These are phyloP conservation scores for Prostheceraeus crozeri DNA, from an alignment of 2,888 invertebrate species.

Conservation along the genomic window DNA sequence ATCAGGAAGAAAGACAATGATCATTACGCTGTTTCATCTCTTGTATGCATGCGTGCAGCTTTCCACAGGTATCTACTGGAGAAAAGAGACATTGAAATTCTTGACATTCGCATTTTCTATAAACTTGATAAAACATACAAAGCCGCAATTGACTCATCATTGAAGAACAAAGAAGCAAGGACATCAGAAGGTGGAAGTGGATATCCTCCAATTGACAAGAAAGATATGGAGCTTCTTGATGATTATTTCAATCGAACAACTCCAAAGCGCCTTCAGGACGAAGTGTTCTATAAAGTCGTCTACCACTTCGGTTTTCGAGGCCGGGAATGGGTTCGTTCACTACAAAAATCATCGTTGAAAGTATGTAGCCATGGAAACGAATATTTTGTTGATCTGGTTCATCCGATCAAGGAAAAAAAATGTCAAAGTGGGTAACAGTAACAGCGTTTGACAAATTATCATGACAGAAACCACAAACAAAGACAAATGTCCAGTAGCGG, in stretches of 20 bases:
- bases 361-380: background rate
- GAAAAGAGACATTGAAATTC: background rate
- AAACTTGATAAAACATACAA: no score
- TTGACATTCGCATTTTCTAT: no score
- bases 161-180: background rate
- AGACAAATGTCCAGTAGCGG: constrained; percentile 23
- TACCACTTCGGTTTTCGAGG: constrained; percentile 28
- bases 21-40: constrained; percentile 3
- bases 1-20: constrained; percentile 1
- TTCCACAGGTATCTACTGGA: background rate
- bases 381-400: background rate
- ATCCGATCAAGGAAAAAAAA: constrained; percentile 6
- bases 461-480: background rate
- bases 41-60: constrained; percentile 18
- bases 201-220: constrained; percentile 20
- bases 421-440: background rate
- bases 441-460: background rate
- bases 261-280: constrained; percentile 10
- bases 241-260: background rate
- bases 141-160: background rate
- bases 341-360: background rate
- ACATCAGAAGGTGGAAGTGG: constrained; percentile 9
- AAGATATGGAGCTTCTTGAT: constrained; percentile 2
- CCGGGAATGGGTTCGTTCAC: constrained; percentile 18
- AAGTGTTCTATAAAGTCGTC: constrained; percentile 19